Base-by-base conservation (phyloP, 1,140 invertebrate species). In the Antheraea mylitta region DNA sequence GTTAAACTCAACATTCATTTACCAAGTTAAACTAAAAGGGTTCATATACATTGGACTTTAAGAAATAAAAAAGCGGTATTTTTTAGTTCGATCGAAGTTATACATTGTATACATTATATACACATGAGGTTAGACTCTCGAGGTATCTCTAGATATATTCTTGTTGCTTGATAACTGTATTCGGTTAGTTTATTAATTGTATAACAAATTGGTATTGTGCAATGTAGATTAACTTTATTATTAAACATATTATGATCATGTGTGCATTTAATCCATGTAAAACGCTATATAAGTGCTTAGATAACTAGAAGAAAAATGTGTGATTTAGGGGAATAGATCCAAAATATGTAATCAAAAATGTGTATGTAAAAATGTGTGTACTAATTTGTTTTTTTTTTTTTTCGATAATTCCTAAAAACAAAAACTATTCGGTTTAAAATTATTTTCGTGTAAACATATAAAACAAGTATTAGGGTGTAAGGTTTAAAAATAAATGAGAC, bases 71-170 rank as follows among this genome's bases (percentile, higher is more conserved):
- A 42, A 7, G 7, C 3, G 22, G 4, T 30, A 30, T 30, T 30
- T 30, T 30, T 30, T 30, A 30, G 22, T 30, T 30, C 22, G 22
- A 30, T 30, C 22, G 22, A 30, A 30, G 22, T 30, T 30, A 30
- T 4, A 30, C 11, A 42, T 8, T 42, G 38, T 0, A 10, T 42
- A 42, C 11, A 42, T 42, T 53, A n/a, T n/a, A n/a, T 16, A 16
- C 16, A 53, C 11, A n/a, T 53, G 45, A 53, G 45, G 16, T 53
- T 53, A 53, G 4, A 16, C 2, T 53, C 11, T 53, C 16, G 45
- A 53, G 45, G 45, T 53, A 53, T 53, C 45, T 53, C 45, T 53
- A 53, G 45, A 53, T 53, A 53, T 53, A 53, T 53, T 53, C 45
- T 53, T 53, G 16, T 53, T 53, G 45, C 45, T 53, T 53, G 16